A percentile compares a stretch with the other conserved stretches of the same genome.
Evolutionary conservation across 2,113 vertebrate species (phyloP).

Genomic region (Bufo bufo): DNA sequence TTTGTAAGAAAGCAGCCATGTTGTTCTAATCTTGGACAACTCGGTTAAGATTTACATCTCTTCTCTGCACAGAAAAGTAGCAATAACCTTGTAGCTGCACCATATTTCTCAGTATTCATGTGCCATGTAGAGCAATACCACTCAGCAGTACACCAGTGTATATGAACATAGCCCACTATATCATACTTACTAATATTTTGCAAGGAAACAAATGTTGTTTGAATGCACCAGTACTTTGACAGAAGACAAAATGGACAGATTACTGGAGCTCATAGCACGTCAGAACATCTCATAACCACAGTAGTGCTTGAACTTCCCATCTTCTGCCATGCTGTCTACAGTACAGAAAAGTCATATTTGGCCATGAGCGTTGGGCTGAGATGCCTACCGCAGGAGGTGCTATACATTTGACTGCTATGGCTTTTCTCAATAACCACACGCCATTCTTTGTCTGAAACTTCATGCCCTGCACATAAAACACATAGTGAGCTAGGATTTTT

Average conservation of each 20-base stretch:
- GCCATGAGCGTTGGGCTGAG: too few species aligned
- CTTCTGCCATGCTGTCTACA: background rate
- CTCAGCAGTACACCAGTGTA: background rate
- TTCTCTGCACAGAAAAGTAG: background rate
- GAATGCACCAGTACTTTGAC: background rate
- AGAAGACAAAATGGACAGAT: background rate
- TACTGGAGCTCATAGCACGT: background rate
- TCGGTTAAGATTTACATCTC: background rate
- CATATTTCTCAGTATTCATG: background rate
- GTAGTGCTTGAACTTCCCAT: background rate
- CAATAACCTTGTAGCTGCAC: background rate
- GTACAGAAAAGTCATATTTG: too few species aligned
- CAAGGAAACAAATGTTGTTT: background rate
- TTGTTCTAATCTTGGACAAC: too few species aligned
- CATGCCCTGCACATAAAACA: too few species aligned
- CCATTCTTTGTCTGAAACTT: too few species aligned
- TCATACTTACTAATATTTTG: background rate
- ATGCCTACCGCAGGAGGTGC: background rate
- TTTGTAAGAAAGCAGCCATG: too few species aligned
- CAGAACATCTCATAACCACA: background rate
- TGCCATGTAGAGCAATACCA: background rate
- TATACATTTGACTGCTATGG: background rate
- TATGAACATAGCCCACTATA: too few species aligned
- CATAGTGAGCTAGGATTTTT: too few species aligned
- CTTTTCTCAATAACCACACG: background rate